phyloP scores from a whole-genome alignment of 2,797 vertebrate species.

The Perodicticus potto region DNA sequence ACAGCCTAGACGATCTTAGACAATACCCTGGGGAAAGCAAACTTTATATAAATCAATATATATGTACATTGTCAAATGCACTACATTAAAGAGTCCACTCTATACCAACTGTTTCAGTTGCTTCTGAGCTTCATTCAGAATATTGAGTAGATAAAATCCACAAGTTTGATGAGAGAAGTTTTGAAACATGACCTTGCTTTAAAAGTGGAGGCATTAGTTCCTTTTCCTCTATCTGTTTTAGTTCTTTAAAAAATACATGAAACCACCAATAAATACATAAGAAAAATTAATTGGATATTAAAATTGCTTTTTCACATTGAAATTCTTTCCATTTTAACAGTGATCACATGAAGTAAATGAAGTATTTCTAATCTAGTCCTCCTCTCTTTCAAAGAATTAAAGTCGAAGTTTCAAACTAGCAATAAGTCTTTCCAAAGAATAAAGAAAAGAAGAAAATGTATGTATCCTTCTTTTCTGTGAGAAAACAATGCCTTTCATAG shows the following conservation, averaged over 20 bases:
- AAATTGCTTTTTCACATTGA: slow-evolving; percentile 38
- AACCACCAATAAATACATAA: neutral
- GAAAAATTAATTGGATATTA: neutral
- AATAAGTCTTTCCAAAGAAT: neutral
- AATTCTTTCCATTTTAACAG: slow-evolving; percentile 17
- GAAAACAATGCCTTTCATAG: neutral
- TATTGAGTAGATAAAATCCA: neutral
- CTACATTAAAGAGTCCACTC: neutral
- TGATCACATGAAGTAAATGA: neutral
- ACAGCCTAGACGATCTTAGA: neutral
- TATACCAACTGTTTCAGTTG: neutral
- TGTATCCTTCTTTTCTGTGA: neutral
- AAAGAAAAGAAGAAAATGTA: neutral
- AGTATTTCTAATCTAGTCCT: neutral
- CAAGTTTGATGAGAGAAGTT: neutral
- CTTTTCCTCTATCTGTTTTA: neutral
- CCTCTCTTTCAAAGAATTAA: neutral
- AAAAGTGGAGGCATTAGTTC: neutral
- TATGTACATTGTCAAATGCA: neutral
- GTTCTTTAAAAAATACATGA: slow-evolving; percentile 29
- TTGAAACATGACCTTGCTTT: neutral
- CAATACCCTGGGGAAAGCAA: neutral
- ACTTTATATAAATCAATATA: neutral
- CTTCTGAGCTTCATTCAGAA: slow-evolving; percentile 55
- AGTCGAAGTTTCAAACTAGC: neutral